Evolutionary conservation across 2,797 vertebrate species (phyloP).

Genomic region (Xenopus petersii): DNA sequence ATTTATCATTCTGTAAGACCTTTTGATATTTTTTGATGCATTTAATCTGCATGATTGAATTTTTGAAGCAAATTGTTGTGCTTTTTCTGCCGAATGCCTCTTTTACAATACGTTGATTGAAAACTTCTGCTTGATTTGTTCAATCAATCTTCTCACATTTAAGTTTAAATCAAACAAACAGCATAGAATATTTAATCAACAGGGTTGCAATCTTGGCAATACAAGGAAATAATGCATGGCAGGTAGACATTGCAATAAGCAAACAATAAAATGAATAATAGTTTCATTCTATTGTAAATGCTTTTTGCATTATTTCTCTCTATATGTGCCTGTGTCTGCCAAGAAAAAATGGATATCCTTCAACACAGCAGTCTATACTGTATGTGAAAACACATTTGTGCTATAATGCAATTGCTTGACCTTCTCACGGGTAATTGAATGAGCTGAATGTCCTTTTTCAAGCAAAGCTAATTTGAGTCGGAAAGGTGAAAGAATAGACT

Average conservation of each 20-base stretch:
- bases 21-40: not conserved
- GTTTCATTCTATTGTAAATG: not conserved
- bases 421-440: conserved; percentile 23
- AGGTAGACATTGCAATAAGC: conserved; percentile 3
- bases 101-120: conserved; percentile 22
- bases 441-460: conserved; percentile 5
- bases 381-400: not conserved
- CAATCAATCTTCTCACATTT: conserved; percentile 31
- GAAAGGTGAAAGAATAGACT: conserved; percentile 3
- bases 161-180: conserved; percentile 10
- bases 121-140: conserved; percentile 17
- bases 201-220: not conserved
- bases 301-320: not conserved
- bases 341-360: conserved; percentile 9
- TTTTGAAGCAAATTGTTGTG: conserved; percentile 18
- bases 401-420: conserved; percentile 9
- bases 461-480: conserved; percentile 22
- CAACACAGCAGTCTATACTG: not conserved
- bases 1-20: not conserved
- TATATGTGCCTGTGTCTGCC: conserved; percentile 3
- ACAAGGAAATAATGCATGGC: conserved; percentile 3
- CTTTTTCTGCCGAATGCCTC: not conserved
- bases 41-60: conserved; percentile 22
- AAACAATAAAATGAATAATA: conserved; percentile 8
- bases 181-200: conserved; percentile 28